Percentiles rank a stretch among this genome's conserved stretches.
phyloP scores from a whole-genome alignment of 2,113 vertebrate species.

The Solea senegalensis region DNA sequence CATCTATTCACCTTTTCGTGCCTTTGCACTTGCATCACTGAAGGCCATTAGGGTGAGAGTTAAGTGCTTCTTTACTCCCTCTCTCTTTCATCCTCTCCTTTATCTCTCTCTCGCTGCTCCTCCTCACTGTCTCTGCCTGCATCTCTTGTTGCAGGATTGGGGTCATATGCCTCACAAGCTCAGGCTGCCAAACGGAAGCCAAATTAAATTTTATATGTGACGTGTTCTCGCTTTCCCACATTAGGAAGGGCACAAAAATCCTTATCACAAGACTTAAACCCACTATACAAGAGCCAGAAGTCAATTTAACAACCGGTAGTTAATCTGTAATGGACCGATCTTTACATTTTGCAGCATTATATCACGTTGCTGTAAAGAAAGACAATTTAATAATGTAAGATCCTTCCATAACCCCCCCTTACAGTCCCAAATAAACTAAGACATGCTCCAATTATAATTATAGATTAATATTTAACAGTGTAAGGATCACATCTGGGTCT shows the following conservation, averaged over 20 bases:
- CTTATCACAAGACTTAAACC: background rate
- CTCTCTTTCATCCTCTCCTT: slow-evolving; percentile 37
- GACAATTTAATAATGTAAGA: background rate
- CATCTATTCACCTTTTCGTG: slow-evolving; percentile 58
- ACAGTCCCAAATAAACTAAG: background rate
- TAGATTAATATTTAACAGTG: slow-evolving; percentile 13
- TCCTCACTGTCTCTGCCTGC: slow-evolving; percentile 14
- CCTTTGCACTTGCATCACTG: slow-evolving; percentile 59
- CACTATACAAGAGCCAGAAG: slow-evolving; percentile 18
- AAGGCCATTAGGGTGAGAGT: slow-evolving; percentile 65
- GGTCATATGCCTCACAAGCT: slow-evolving; percentile 67
- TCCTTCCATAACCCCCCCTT: background rate
- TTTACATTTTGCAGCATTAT: slow-evolving; percentile 5
- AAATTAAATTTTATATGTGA: slow-evolving; percentile 68
- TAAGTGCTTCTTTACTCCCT: slow-evolving; percentile 67
- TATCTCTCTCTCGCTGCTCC: slow-evolving; percentile 35
- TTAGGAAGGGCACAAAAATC: slow-evolving; percentile 27
- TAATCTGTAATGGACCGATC: slow-evolving; percentile 16
- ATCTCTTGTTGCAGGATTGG: slow-evolving; percentile 71
- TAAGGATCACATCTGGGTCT: slow-evolving; percentile 43
- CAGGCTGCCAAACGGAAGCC: slow-evolving; percentile 50
- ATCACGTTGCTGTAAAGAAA: background rate
- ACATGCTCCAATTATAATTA: background rate
- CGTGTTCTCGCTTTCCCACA: slow-evolving; percentile 51
- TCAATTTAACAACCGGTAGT: slow-evolving; percentile 2